phyloP scores from a whole-genome alignment of 2,888 invertebrate species.

The Limenitis arthemis region DNA sequence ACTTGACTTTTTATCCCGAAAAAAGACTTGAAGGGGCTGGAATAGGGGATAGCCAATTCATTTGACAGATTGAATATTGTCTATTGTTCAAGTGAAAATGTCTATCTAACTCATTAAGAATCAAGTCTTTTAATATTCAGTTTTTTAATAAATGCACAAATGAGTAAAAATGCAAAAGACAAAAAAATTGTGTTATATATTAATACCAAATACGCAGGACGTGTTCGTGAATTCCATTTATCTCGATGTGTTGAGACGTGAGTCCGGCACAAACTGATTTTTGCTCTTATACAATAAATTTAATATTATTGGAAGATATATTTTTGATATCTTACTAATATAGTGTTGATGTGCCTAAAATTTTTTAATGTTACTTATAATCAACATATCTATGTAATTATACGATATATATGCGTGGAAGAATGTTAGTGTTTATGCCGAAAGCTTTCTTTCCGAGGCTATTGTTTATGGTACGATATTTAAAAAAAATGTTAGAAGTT shows the following conservation, averaged over 20 bases:
- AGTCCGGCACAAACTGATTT: conserved; percentile 14
- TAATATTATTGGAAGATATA: conserved; percentile 5
- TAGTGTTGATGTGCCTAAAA: background rate
- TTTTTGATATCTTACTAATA: background rate
- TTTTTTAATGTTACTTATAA: background rate
- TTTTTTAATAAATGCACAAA: background rate
- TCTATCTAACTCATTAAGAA: too few species aligned
- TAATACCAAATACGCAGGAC: conserved; percentile 17
- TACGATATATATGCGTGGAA: background rate
- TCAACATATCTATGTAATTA: background rate
- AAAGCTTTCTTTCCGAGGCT: too few species aligned
- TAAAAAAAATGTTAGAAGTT: too few species aligned
- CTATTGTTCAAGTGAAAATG: too few species aligned
- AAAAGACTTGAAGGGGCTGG: too few species aligned
- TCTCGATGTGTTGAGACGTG: conserved; percentile 17
- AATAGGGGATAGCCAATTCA: too few species aligned
- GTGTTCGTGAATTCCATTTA: conserved; percentile 17
- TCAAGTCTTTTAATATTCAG: background rate
- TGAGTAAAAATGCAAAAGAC: conserved; percentile 7
- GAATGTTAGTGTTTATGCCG: background rate
- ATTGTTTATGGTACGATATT: background rate
- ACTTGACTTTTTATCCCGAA: too few species aligned
- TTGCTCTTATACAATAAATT: conserved; percentile 8
- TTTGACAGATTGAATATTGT: too few species aligned
- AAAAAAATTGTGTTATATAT: conserved; percentile 12